Evolutionary conservation across 2,797 vertebrate genomes (phyloP).

Genomic region (Brachymystax lenok): DNA sequence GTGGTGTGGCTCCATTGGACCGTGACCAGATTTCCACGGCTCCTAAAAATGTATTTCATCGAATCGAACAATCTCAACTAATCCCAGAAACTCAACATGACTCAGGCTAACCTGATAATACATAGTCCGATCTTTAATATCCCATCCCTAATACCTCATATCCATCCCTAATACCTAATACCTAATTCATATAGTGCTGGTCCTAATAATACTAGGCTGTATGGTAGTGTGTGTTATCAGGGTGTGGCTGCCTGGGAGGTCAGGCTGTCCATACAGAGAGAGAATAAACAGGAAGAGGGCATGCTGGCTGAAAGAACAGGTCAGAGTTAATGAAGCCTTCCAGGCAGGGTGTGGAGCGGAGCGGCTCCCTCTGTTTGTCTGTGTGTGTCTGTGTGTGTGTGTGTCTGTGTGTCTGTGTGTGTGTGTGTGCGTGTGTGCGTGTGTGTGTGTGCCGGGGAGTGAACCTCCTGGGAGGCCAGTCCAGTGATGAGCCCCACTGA

Average conservation of each 20-base stretch:
- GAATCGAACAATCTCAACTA: constrained; percentile 62
- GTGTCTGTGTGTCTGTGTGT: neutral
- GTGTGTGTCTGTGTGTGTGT: constrained; percentile 29
- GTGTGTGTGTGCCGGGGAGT: too few relatives aligned
- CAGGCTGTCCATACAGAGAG: constrained; percentile 1
- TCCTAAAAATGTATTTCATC: constrained; percentile 62
- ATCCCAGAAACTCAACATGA: constrained; percentile 61
- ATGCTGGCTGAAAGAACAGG: constrained; percentile 42
- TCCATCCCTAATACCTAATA: constrained; percentile 54
- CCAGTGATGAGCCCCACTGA: constrained; percentile 62
- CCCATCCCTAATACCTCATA: constrained; percentile 1
- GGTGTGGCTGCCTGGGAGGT: constrained; percentile 34
- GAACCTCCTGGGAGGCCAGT: constrained; percentile 45
- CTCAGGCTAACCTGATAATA: constrained; percentile 68
- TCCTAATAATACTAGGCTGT: constrained; percentile 49
- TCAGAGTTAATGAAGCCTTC: constrained; percentile 71
- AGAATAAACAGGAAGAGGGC: constrained; percentile 7
- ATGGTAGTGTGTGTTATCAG: constrained; percentile 40
- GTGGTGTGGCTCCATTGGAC: constrained; percentile 47
- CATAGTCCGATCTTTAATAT: constrained; percentile 3
- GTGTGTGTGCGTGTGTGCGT: neutral
- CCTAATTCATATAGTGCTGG: constrained; percentile 57
- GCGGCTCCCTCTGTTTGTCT: constrained; percentile 36
- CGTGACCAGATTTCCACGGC: constrained; percentile 53
- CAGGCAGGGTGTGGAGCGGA: constrained; percentile 55